Evolutionary conservation across 1,140 invertebrate species (phyloP).

Genomic region (Drosophila oshimai): DNA sequence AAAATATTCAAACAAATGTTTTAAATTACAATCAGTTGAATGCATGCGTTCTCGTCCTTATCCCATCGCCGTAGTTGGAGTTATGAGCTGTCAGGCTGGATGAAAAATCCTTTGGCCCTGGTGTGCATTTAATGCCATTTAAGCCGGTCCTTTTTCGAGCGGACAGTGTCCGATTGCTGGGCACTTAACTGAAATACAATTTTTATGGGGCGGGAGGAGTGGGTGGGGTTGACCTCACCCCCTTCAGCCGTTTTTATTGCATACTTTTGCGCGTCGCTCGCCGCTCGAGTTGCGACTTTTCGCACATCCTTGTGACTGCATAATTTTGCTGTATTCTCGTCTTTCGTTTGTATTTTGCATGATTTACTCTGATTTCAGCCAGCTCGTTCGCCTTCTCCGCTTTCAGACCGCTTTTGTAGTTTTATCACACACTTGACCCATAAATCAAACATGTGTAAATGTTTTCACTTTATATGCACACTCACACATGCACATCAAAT

Average conservation of each 20-base stretch:
- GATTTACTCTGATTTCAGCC: conserved; percentile 70
- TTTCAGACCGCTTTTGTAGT: conserved; percentile 66
- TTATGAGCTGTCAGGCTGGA: conserved; percentile 16
- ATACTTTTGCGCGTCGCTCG: conserved; percentile 46
- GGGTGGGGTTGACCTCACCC: background rate
- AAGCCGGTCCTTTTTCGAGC: conserved; percentile 36
- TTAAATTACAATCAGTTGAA: background rate
- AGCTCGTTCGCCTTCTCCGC: background rate
- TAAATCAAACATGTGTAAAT: conserved; percentile 81
- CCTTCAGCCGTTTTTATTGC: conserved; percentile 36
- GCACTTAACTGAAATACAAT: conserved; percentile 65
- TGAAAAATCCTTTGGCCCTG: conserved; percentile 16
- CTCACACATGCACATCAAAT: conserved; percentile 66
- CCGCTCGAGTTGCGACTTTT: conserved; percentile 57
- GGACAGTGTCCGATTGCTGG: conserved; percentile 35
- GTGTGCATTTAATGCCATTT: conserved; percentile 62
- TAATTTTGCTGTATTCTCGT: conserved; percentile 56
- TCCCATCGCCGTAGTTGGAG: background rate
- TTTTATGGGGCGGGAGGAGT: conserved; percentile 34
- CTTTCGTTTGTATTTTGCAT: conserved; percentile 61
- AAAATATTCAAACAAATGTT: too few species aligned
- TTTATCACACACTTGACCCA: conserved; percentile 80
- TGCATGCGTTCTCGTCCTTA: background rate
- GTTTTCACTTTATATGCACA: conserved; percentile 79
- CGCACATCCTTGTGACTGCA: conserved; percentile 66